phyloP scores from a whole-genome alignment of 2,888 invertebrate genomes.

The Chrysodeixis includens region DNA sequence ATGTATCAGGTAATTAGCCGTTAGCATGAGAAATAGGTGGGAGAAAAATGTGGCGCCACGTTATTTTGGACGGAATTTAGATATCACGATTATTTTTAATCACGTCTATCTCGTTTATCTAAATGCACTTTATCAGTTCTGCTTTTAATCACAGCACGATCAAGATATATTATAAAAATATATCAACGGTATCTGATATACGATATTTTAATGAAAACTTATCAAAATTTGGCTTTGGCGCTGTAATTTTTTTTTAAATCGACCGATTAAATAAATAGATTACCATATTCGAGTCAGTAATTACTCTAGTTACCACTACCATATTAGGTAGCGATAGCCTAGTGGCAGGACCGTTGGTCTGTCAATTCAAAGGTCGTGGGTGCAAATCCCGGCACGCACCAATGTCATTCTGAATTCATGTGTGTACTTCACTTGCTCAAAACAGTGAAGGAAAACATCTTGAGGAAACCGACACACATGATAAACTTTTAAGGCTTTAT shows the following conservation, averaged over 20 bases:
- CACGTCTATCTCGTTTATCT: not conserved
- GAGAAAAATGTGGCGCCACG: not conserved
- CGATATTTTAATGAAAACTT: not conserved
- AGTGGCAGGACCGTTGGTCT: no score
- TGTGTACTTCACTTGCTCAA: no score
- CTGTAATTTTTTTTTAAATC: not conserved
- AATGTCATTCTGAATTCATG: no score
- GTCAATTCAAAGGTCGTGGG: no score
- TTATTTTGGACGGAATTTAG: not conserved
- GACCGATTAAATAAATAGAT: not conserved
- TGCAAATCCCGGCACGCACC: no score
- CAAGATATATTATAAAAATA: not conserved
- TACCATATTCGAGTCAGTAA: no score
- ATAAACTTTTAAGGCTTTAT: no score
- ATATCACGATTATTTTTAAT: not conserved
- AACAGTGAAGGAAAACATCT: no score
- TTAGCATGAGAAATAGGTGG: not conserved
- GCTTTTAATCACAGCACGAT: not conserved
- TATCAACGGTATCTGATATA: not conserved
- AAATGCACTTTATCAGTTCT: not conserved
- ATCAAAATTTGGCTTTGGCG: not conserved
- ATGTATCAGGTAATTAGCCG: constrained; percentile 76
- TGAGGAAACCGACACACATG: no score
- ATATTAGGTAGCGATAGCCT: no score
- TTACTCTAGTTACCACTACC: no score